A percentile compares a stretch with the other conserved stretches of the same genome.
These are phyloP conservation scores for Hemichromis elongatus DNA, from an alignment of 2,113 vertebrate genomes.

Conservation along the genomic window DNA sequence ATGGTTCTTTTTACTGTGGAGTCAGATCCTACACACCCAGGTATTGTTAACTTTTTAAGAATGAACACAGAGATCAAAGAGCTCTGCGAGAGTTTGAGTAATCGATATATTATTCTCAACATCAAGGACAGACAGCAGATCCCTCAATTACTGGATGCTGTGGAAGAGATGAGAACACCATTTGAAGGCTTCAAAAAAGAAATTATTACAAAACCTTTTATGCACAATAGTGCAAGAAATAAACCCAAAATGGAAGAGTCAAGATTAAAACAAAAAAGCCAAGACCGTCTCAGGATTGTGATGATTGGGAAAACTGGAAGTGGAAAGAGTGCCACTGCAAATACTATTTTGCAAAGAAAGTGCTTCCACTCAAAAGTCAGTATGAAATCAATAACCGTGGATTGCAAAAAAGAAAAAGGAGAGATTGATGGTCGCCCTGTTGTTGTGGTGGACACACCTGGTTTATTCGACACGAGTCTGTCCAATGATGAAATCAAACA, in stretches of 20 bases:
- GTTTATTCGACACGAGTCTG: not conserved
- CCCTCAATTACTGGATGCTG: not conserved
- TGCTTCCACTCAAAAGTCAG: not conserved
- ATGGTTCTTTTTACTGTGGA: conserved; percentile 9
- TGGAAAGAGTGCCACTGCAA: conserved; percentile 23
- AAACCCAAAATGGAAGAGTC: too few species aligned
- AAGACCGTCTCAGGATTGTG: not conserved
- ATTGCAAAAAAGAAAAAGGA: not conserved
- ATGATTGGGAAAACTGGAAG: not conserved
- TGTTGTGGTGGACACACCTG: not conserved
- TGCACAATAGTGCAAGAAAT: not conserved
- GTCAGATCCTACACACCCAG: not conserved
- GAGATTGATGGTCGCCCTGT: not conserved
- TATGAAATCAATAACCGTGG: not conserved
- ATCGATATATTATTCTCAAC: not conserved
- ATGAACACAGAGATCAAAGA: not conserved
- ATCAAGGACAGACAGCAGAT: not conserved
- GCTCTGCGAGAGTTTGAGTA: not conserved
- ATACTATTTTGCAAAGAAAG: not conserved
- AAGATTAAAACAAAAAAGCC: not conserved
- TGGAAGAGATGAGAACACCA: not conserved
- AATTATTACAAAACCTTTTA: not conserved
- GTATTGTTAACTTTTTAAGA: not conserved
- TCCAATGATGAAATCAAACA: not conserved
- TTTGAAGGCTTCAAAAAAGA: not conserved